phyloP scores from a whole-genome alignment of 2,797 vertebrate species.

The Betta splendens region DNA sequence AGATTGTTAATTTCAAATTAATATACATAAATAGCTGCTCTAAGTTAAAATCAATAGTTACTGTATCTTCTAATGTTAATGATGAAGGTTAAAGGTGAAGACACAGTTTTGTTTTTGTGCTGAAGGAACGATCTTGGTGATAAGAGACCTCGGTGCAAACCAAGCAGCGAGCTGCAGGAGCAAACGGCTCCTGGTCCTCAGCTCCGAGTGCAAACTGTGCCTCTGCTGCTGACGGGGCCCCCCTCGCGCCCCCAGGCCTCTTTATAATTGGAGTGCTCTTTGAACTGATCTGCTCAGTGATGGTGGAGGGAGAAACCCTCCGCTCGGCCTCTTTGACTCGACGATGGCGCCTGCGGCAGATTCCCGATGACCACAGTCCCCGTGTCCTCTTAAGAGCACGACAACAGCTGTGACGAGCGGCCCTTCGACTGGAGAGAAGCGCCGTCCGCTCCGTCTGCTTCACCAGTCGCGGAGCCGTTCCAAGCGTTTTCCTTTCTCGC shows the following conservation, averaged over 20 bases:
- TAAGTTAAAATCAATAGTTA: too few species aligned
- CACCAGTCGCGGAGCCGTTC: too few species aligned
- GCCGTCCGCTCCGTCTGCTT: too few species aligned
- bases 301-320: constrained; percentile 53
- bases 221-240: constrained; percentile 18
- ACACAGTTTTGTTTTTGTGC: constrained; percentile 1
- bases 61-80: too few species aligned
- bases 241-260: constrained; percentile 50
- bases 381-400: constrained; percentile 9
- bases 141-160: constrained; percentile 13
- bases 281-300: constrained; percentile 59
- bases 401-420: constrained; percentile 9
- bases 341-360: constrained; percentile 37
- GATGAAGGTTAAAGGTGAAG: too few species aligned
- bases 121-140: neutral
- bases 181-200: constrained; percentile 31
- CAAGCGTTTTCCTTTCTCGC: too few species aligned
- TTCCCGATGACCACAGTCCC: constrained; percentile 17
- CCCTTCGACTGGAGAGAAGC: too few species aligned
- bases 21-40: too few species aligned
- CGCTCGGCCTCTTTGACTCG: constrained; percentile 39
- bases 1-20: too few species aligned
- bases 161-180: constrained; percentile 13
- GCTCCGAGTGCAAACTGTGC: constrained; percentile 42
- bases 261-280: constrained; percentile 64